phyloP scores from a whole-genome alignment of 2,888 invertebrate species.

The Glyphotaelius pellucidus region DNA sequence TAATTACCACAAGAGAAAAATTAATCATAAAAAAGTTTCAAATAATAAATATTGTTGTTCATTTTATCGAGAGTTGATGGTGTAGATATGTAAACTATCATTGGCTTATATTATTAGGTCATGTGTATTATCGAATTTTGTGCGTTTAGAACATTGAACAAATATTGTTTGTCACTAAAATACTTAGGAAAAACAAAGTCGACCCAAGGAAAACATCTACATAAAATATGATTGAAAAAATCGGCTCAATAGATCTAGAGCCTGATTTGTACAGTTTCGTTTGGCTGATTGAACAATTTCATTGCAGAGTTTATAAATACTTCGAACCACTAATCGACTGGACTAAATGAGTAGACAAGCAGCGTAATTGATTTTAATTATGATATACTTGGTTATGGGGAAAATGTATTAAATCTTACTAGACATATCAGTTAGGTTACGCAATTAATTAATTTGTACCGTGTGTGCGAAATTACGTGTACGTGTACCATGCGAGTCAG shows the following conservation, averaged over 20 bases:
- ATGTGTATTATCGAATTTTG: background rate
- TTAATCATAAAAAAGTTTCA: background rate
- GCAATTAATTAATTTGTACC: background rate
- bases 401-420: background rate
- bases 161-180: background rate
- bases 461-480: no score
- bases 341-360: background rate
- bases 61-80: background rate
- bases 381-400: background rate
- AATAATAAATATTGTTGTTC: background rate
- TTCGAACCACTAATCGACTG: background rate
- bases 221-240: background rate
- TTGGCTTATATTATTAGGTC: no score
- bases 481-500: background rate
- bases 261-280: background rate
- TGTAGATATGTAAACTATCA: no score
- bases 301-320: background rate
- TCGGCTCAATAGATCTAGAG: background rate
- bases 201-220: background rate
- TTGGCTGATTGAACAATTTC: background rate
- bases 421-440: background rate
- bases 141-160: background rate
- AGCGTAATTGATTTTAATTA: background rate
- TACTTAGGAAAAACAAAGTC: background rate
- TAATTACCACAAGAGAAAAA: background rate